Percentiles rank a stretch among this genome's conserved stretches.
phyloP scores from a whole-genome alignment of 2,888 invertebrate species.

The Anaspis maculata region DNA sequence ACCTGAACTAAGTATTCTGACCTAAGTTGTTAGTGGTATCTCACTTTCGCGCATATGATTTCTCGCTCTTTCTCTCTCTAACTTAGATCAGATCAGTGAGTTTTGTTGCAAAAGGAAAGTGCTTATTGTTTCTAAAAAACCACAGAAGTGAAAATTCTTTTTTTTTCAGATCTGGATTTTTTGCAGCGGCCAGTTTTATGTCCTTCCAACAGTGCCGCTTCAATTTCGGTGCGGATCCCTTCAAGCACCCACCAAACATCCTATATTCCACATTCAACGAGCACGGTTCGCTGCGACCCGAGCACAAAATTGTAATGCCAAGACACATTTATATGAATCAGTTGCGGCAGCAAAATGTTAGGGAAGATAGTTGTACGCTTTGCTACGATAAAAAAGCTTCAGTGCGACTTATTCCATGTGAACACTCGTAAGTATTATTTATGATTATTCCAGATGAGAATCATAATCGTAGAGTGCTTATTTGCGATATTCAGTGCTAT shows the following conservation, averaged over 20 bases:
- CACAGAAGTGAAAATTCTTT: no score
- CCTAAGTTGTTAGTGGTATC: no score
- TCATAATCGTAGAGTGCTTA: no score
- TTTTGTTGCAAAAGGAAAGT: no score
- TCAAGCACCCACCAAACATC: constrained; percentile 72
- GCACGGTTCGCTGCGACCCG: constrained; percentile 61
- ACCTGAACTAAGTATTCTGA: no score
- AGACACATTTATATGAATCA: constrained; percentile 70
- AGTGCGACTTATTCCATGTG: constrained; percentile 70
- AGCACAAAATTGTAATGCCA: constrained; percentile 72
- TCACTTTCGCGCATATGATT: no score
- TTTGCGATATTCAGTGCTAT: no score
- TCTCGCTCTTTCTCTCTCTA: no score
- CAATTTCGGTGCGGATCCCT: constrained; percentile 80
- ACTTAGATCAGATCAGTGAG: no score
- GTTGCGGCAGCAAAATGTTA: constrained; percentile 62
- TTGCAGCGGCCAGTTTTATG: constrained; percentile 94
- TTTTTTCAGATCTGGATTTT: constrained; percentile 68
- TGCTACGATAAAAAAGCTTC: constrained; percentile 77
- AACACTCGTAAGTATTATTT: constrained; percentile 61
- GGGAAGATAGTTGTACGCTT: constrained; percentile 78
- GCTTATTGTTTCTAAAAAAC: no score
- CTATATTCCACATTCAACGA: constrained; percentile 70
- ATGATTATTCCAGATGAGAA: no score
- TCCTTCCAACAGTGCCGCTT: constrained; percentile 92